phyloP scores from a whole-genome alignment of 1,140 invertebrate genomes.

The Sycophaga agraensis region DNA sequence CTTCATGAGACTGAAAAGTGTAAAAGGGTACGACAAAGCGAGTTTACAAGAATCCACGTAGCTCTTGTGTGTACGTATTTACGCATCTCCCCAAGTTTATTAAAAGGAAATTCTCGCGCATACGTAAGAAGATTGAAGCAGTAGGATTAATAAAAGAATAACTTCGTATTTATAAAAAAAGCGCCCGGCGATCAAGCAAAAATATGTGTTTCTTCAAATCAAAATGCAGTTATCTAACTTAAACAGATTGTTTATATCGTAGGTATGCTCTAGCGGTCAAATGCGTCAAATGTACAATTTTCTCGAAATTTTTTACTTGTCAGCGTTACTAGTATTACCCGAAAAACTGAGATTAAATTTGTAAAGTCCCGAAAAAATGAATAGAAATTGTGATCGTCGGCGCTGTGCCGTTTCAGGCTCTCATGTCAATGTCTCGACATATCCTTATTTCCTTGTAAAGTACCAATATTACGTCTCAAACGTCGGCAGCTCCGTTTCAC shows the following conservation, averaged over 20 bases:
- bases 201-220: too few relatives aligned
- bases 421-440: slow-evolving; percentile 10
- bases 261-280: too few relatives aligned
- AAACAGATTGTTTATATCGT: background rate
- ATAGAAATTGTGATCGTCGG: background rate
- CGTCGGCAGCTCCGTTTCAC: slow-evolving; percentile 23
- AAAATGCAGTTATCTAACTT: background rate
- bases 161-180: too few relatives aligned
- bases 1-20: slow-evolving; percentile 55
- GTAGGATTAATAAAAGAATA: background rate
- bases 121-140: background rate
- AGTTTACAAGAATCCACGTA: slow-evolving; percentile 43
- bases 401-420: too few relatives aligned
- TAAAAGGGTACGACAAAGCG: slow-evolving; percentile 53
- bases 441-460: too few relatives aligned
- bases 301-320: background rate
- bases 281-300: background rate
- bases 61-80: slow-evolving; percentile 53
- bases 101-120: slow-evolving; percentile 16
- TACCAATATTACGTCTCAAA: background rate
- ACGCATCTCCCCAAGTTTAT: slow-evolving; percentile 38
- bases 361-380: background rate
- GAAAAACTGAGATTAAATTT: background rate
- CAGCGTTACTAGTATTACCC: slow-evolving; percentile 17
- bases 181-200: too few relatives aligned